These are phyloP conservation scores for Colletes gigas DNA, from an alignment of 1,140 invertebrate genomes.

Conservation along the genomic window DNA sequence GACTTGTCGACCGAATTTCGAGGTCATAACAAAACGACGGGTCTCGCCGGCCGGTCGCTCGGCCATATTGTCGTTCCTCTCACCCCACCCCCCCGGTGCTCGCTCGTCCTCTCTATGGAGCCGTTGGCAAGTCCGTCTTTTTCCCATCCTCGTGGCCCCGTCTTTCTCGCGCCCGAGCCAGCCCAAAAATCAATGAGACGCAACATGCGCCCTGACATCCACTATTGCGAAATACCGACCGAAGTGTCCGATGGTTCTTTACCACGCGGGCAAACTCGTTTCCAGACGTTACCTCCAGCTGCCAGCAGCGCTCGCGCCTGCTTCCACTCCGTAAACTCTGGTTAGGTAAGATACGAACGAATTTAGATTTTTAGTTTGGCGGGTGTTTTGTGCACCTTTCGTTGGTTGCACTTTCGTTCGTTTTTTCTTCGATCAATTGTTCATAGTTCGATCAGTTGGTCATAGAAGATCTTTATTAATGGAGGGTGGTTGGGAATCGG, in stretches of 20 bases:
- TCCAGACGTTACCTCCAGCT: not conserved
- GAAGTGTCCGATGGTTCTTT: not conserved
- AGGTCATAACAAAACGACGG: slow-evolving; percentile 61
- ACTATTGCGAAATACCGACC: slow-evolving; percentile 21
- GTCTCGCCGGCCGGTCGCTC: slow-evolving; percentile 51
- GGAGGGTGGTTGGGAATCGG: too few relatives aligned
- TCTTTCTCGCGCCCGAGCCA: slow-evolving; percentile 19
- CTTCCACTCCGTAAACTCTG: too few relatives aligned
- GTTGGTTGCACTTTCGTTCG: too few relatives aligned
- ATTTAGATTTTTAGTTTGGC: too few relatives aligned
- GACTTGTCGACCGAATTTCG: slow-evolving; percentile 43
- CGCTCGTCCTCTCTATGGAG: not conserved
- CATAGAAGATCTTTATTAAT: too few relatives aligned
- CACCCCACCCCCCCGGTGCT: not conserved
- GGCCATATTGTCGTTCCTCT: slow-evolving; percentile 58
- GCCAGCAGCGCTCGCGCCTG: too few relatives aligned
- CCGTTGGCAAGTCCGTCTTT: slow-evolving; percentile 30
- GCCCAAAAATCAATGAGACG: slow-evolving; percentile 50
- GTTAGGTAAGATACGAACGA: too few relatives aligned
- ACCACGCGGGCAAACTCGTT: not conserved
- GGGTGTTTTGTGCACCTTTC: too few relatives aligned
- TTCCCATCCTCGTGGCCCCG: not conserved
- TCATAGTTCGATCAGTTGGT: too few relatives aligned
- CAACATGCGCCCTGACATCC: slow-evolving; percentile 51
- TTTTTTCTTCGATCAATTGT: too few relatives aligned